Evolutionary conservation across 2,888 invertebrate species (phyloP), one percentile per base, ranked within the genome.

Genomic region (Mantis religiosa): DNA sequence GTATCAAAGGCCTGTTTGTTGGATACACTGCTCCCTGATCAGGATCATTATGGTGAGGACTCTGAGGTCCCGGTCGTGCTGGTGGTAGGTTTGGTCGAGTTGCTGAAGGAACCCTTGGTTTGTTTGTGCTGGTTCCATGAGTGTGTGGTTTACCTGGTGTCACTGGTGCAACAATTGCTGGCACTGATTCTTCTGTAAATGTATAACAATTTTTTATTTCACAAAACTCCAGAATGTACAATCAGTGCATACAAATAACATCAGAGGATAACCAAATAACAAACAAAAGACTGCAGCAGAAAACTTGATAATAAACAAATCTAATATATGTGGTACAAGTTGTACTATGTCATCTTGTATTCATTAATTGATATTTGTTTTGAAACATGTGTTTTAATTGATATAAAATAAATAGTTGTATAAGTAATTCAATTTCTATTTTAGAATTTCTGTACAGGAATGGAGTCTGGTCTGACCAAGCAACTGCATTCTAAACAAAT

Each of bases 1-100:
- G 30, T 71, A 71, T 71, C 54, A 71, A 71, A 28, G 86, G 54
- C 71, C 86, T 86, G n/a, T 82, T 87, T 14, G 82, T n/a, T 28
- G 87, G 34, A 87, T 89, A 84, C 83, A 86, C 89, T 83, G 84
- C 87, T 28, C 87, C 89, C 84, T 88, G 88, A 84, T 20, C 25
- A 27, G 88, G 88, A 20, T n/a, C 34, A 27, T 28, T 30, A 9
- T n/a, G 84, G 8, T 83, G 88, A n/a, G 85, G 88, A n/a, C 85
- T 84, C 28, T 83, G 87, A 28, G 81, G 83, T 25, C 47, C 30
- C 4, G 89, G 89, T 28, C 89, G 88, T 27, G 85, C 81, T 15
- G 89, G 83, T 25, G 89, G 83, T 20, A 84, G 82, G n/a, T 71
- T 81, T 54, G 88, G 90, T 87, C 92, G 91, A 87, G 91, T 91